Evolutionary conservation across 2,888 invertebrate species (phyloP).

Genomic region (Chrysolina oricalcia): DNA sequence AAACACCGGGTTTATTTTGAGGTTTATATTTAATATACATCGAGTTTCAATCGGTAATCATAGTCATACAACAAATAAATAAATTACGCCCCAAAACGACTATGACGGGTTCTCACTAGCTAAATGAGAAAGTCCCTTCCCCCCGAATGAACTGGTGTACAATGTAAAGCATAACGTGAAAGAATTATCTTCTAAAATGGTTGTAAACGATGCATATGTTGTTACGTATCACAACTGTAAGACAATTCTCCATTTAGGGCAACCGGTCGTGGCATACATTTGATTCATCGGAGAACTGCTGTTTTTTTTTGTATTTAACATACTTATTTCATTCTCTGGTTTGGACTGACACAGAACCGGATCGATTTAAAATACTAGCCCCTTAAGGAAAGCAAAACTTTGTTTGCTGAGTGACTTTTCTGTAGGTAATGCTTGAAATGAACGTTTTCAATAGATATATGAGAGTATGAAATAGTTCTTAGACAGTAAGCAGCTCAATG

Average conservation of each 20-base stretch:
- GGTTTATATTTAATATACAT: too few species aligned
- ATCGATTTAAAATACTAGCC: background rate
- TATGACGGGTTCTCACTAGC: too few species aligned
- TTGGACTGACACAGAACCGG: background rate
- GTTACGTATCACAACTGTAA: conserved; percentile 43
- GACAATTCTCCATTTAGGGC: conserved; percentile 60
- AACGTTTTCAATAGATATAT: too few species aligned
- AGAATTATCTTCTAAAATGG: conserved; percentile 53
- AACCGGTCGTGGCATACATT: conserved; percentile 61
- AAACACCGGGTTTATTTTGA: too few species aligned
- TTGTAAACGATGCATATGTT: conserved; percentile 43
- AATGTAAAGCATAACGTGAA: conserved; percentile 29
- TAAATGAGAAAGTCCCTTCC: background rate
- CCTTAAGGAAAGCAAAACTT: background rate
- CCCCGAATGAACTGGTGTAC: background rate
- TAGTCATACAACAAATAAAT: too few species aligned
- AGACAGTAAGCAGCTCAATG: too few species aligned
- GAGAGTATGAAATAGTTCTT: too few species aligned
- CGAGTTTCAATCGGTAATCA: too few species aligned
- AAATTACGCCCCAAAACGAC: too few species aligned
- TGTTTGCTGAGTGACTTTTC: background rate
- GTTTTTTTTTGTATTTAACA: conserved; percentile 31
- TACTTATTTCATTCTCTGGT: background rate
- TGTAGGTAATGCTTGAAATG: background rate
- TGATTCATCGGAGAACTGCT: conserved; percentile 54